Percentiles rank a stretch among this genome's conserved stretches.
phyloP scores from a whole-genome alignment of 2,113 vertebrate genomes.

The Cebidichthys violaceus region DNA sequence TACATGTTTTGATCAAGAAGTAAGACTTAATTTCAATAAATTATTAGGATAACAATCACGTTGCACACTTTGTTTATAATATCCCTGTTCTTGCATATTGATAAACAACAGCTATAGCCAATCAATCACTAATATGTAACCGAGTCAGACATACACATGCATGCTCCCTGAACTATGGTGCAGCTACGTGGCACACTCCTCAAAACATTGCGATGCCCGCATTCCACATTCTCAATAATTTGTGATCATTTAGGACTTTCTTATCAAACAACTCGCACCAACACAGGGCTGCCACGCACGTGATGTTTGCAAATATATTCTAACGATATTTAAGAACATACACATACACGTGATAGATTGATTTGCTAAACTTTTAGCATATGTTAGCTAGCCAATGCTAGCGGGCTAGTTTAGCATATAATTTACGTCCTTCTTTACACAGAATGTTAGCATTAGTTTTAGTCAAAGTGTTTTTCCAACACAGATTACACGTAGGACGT shows the following conservation, averaged over 20 bases:
- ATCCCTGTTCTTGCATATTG: not conserved
- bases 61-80: not conserved
- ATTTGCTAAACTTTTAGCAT: conserved; percentile 39
- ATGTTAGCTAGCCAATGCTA: conserved; percentile 26
- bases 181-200: conserved; percentile 74
- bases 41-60: not conserved
- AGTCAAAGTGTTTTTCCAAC: not conserved
- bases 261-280: not conserved
- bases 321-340: not conserved
- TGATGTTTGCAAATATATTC: rapidly evolving
- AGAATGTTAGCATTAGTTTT: not conserved
- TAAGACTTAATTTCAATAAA: not conserved
- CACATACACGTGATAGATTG: not conserved
- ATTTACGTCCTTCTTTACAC: not conserved
- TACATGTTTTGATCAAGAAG: not conserved
- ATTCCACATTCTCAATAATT: not conserved
- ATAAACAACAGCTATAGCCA: not conserved
- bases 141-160: not conserved
- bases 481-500: rapidly evolving
- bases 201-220: conserved; percentile 5
- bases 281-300: rapidly evolving
- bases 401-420: conserved; percentile 22
- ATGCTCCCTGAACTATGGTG: not conserved
- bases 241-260: not conserved
- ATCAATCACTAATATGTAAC: not conserved